phyloP scores from a whole-genome alignment of 2,797 vertebrate genomes.

The Babyrousa celebensis region DNA sequence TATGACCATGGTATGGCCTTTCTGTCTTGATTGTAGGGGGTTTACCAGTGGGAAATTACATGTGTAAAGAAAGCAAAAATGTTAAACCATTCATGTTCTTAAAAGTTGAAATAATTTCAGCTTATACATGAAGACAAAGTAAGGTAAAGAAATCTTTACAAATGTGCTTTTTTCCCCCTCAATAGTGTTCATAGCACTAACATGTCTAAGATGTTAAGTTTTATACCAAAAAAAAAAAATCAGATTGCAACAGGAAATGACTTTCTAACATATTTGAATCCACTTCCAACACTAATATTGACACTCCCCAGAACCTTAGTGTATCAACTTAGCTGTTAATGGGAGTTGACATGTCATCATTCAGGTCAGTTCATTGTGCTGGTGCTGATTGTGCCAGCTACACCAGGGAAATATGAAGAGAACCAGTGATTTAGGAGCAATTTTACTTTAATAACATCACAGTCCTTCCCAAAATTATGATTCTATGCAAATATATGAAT shows the following conservation, averaged over 20 bases:
- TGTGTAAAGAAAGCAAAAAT: constrained; percentile 31
- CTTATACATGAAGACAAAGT: constrained; percentile 55
- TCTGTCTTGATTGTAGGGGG: not conserved
- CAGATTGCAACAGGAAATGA: constrained; percentile 66
- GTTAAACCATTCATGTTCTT: constrained; percentile 65
- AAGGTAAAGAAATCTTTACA: constrained; percentile 59
- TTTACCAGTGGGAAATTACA: constrained; percentile 57
- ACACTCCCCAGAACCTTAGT: constrained; percentile 51
- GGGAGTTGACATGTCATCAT: constrained; percentile 60
- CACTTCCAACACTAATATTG: constrained; percentile 58
- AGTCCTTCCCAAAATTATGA: constrained; percentile 7
- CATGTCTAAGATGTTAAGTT: constrained; percentile 75
- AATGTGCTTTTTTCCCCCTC: not conserved
- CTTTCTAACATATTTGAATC: constrained; percentile 75
- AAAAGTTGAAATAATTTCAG: constrained; percentile 75
- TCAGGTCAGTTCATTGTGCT: not conserved
- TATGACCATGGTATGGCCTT: not conserved
- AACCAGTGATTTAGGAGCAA: not conserved
- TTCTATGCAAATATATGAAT: constrained; percentile 26
- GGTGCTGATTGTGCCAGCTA: not conserved
- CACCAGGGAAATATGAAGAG: not conserved
- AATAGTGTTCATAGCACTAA: not conserved
- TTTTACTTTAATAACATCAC: constrained; percentile 39
- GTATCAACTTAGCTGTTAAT: constrained; percentile 64
- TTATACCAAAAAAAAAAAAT: constrained; percentile 28